Base-by-base conservation (phyloP, 2,797 vertebrate species). In the Gadopsis marmoratus region DNA sequence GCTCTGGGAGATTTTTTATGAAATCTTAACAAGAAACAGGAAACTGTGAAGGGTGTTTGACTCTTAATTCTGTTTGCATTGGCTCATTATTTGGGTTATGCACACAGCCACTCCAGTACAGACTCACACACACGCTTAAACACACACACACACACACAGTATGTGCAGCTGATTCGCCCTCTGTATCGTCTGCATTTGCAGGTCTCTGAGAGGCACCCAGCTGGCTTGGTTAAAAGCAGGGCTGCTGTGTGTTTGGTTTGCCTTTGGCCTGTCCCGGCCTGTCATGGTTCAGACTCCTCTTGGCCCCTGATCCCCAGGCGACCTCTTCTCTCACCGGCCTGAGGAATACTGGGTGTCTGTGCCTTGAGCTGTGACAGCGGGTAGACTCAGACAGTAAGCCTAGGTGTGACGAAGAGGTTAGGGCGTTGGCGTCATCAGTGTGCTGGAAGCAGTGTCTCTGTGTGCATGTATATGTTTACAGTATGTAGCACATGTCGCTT, bases 321-420 rank as follows among this genome's bases (percentile, higher is more conserved):
- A 95, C 90, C 88, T 86, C 83, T 80, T 88, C 11, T 83, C 93
- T 94, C 86, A 81, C 85, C 23, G 45, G 50, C 71, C 76, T 90
- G 93, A 87, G 92, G 93, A 94, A 94, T 95, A 92, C 90, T 71
- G 81, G 81, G 77, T 31, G 91, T 81, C 71, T 41, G 6, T 76
- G 74, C 68, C 56, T 58, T 4, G 81, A 80, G 71, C 74, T 79
- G 65, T 59, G 79, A 77, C 79, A 69, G 65, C 16, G 60, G 67
- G 71, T 65, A 41, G 68, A 37, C 7, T 66, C 83, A 87, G 89
- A 79, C 87, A 6, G 66, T 16, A 60, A 86, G 79, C 85, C 84
- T 82, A 41, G 74, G 88, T 91, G 93, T 88, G 90, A 94, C 88
- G 85, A 74, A 50, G 76, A 78, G 71, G 75, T 84, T 76, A 72